phyloP scores from a whole-genome alignment of 2,888 invertebrate species.

The Cataglyphis albicans region DNA sequence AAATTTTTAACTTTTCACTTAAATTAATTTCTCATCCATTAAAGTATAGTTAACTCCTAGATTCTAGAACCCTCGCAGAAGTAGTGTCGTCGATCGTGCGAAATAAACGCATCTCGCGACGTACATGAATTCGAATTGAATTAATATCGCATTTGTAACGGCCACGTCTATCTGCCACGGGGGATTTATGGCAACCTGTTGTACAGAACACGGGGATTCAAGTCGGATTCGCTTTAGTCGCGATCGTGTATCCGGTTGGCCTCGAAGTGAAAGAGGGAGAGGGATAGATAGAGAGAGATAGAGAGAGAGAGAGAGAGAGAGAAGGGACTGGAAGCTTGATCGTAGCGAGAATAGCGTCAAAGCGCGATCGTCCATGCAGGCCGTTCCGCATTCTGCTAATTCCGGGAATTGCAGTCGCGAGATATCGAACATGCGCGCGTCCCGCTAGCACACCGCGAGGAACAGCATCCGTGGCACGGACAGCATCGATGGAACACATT shows the following conservation, averaged over 20 bases:
- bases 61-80: background rate
- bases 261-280: constrained; percentile 21
- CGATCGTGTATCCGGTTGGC: constrained; percentile 55
- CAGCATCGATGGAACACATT: constrained; percentile 45
- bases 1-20: background rate
- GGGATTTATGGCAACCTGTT: constrained; percentile 63
- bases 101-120: constrained; percentile 17
- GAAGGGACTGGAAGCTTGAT: constrained; percentile 53
- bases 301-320: constrained; percentile 26
- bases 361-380: constrained; percentile 65
- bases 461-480: constrained; percentile 68
- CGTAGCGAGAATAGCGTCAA: constrained; percentile 71
- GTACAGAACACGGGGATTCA: constrained; percentile 50
- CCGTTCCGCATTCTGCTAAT: constrained; percentile 72
- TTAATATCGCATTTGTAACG: constrained; percentile 44
- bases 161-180: constrained; percentile 10
- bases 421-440: constrained; percentile 66
- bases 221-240: constrained; percentile 13
- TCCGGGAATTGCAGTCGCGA: constrained; percentile 69
- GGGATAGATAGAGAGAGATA: constrained; percentile 33
- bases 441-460: constrained; percentile 63
- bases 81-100: constrained; percentile 7
- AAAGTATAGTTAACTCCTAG: background rate
- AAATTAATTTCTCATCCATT: background rate
- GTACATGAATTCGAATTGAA: constrained; percentile 18